Conservation (phyloP, 2,113 vertebrate species). For the Rhea americana region DNA sequence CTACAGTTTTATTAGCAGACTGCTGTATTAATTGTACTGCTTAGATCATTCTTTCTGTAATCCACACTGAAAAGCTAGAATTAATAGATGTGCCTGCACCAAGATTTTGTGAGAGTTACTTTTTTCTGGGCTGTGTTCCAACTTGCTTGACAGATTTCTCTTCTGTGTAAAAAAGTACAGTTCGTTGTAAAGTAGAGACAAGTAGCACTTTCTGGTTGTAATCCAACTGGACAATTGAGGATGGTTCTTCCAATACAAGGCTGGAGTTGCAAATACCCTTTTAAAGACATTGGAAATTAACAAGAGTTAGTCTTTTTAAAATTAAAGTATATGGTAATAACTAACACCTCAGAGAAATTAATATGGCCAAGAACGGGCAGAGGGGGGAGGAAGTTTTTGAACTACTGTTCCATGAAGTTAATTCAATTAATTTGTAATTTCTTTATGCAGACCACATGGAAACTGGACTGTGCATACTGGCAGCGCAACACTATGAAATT, state of each 20-base stretch:
- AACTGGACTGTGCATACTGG: background rate
- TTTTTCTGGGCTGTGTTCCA: slow-evolving; percentile 90
- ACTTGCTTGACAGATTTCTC: slow-evolving; percentile 86
- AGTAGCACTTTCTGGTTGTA: slow-evolving; percentile 94
- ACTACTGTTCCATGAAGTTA: background rate
- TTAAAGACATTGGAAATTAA: background rate
- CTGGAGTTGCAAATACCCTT: slow-evolving; percentile 90
- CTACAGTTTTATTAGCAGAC: background rate
- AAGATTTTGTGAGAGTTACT: slow-evolving; percentile 73
- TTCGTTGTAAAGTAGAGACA: slow-evolving; percentile 88
- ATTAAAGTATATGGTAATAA: background rate
- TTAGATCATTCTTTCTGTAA: slow-evolving; percentile 16
- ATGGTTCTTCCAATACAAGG: slow-evolving; percentile 88
- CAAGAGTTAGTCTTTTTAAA: background rate
- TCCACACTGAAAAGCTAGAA: slow-evolving; percentile 5
- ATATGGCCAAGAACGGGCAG: background rate
- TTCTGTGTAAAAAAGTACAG: slow-evolving; percentile 91
- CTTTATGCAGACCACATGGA: background rate
- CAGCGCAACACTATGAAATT: background rate
- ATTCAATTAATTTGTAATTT: background rate
- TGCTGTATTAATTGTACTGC: background rate
- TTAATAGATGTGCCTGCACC: background rate
- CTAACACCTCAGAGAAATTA: background rate
- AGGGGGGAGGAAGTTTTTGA: background rate
- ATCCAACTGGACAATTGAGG: slow-evolving; percentile 91